Conservation (phyloP, 92 coral and sea anemone species). For the Desmophyllum pertusum region DNA sequence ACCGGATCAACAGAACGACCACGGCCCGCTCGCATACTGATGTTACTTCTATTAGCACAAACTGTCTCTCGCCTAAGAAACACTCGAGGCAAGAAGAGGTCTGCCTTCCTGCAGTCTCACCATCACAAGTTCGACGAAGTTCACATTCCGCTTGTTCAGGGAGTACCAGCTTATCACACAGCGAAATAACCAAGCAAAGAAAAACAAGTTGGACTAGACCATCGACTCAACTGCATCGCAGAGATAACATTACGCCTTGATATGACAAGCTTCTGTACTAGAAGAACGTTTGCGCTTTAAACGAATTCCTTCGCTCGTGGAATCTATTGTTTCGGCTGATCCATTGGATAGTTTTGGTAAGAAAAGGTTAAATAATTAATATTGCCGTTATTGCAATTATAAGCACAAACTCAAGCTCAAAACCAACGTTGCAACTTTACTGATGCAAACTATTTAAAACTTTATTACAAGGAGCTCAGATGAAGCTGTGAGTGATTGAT, state of each 20-base stretch:
- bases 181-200: conserved; percentile 11
- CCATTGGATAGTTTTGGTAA: not conserved
- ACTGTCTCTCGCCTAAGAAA: not conserved
- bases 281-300: not conserved
- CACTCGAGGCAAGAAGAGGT: conserved; percentile 3
- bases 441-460: no score
- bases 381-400: not conserved
- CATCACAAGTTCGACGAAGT: not conserved
- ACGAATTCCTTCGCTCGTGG: not conserved
- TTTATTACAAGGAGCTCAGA: no score
- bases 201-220: conserved; percentile 16
- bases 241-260: not conserved
- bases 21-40: conserved; percentile 1
- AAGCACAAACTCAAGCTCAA: not conserved
- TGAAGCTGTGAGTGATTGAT: no score
- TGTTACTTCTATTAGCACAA: not conserved
- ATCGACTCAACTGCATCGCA: conserved; percentile 1
- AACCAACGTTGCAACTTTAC: no score
- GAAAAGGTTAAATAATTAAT: not conserved
- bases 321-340: no score
- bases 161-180: conserved; percentile 1
- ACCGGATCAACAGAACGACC: not conserved
- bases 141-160: conserved; percentile 17
- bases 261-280: not conserved
- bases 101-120: conserved; percentile 2